Evolutionary conservation across 2,797 vertebrate species (phyloP).

Genomic region (Synanceia verrucosa): DNA sequence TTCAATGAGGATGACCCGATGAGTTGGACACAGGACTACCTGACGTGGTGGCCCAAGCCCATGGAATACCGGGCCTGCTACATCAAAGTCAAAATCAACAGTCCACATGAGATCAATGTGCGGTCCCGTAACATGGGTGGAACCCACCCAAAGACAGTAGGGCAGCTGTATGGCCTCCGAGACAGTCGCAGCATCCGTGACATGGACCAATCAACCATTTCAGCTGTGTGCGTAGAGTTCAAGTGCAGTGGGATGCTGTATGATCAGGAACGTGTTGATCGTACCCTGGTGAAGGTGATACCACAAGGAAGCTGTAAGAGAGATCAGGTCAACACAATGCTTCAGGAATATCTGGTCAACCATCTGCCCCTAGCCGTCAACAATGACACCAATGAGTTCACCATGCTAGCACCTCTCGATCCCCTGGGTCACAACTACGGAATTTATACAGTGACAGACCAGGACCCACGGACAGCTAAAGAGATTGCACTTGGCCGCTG

Average conservation of each 20-base stretch:
- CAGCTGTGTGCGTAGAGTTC: conserved; percentile 94
- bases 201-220: conserved; percentile 81
- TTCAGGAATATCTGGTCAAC: conserved; percentile 97
- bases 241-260: conserved; percentile 99
- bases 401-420: conserved; percentile 96
- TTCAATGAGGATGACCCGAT: conserved; percentile 97
- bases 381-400: conserved; percentile 96
- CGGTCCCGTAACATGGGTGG: conserved; percentile 96
- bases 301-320: conserved; percentile 94
- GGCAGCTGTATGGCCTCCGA: conserved; percentile 93
- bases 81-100: conserved; percentile 92
- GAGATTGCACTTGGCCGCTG: conserved; percentile 97
- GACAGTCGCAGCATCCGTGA: conserved; percentile 93
- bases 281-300: conserved; percentile 93
- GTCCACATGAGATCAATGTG: conserved; percentile 91
- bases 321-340: conserved; percentile 90
- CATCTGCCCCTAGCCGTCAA: conserved; percentile 95
- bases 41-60: conserved; percentile 98
- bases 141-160: conserved; percentile 92
- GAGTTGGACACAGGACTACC: conserved; percentile 97
- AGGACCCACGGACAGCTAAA: conserved; percentile 94
- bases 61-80: conserved; percentile 97
- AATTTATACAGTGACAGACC: conserved; percentile 98
- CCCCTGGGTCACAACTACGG: conserved; percentile 98
- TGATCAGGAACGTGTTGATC: conserved; percentile 95